Percentiles rank a stretch among this genome's conserved stretches.
Evolutionary conservation across 2,888 invertebrate genomes (phyloP).

Genomic region (Acrobasis suavella): DNA sequence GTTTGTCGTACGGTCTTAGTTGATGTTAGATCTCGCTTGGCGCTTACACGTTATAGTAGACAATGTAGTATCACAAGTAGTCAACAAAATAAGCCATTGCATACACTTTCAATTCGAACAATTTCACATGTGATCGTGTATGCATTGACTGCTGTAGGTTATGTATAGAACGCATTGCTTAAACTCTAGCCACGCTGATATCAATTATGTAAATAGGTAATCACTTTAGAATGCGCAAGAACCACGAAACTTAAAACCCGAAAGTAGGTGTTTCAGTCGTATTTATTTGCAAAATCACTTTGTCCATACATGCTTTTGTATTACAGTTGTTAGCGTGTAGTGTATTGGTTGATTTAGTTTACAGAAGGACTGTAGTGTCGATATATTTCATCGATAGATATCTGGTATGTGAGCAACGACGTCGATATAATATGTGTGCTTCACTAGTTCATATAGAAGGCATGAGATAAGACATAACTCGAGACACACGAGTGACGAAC

Average conservation of each 20-base stretch:
- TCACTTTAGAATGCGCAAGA: conserved; percentile 21
- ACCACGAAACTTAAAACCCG: conserved; percentile 22
- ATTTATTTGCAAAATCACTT: conserved; percentile 26
- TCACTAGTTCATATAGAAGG: conserved; percentile 62
- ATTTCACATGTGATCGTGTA: not conserved
- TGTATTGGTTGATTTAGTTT: conserved; percentile 37
- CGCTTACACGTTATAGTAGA: conserved; percentile 59
- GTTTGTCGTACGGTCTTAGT: conserved; percentile 70
- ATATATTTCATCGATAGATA: conserved; percentile 45
- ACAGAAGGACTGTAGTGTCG: conserved; percentile 21
- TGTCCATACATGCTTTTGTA: conserved; percentile 48
- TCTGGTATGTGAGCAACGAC: conserved; percentile 81
- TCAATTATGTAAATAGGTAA: conserved; percentile 18
- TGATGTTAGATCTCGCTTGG: conserved; percentile 71
- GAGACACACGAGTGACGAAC: conserved; percentile 56
- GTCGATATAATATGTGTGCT: conserved; percentile 70
- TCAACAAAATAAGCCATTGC: conserved; percentile 31
- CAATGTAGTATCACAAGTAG: conserved; percentile 37
- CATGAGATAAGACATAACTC: conserved; percentile 52
- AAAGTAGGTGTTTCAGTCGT: conserved; percentile 21
- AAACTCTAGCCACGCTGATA: conserved; percentile 14
- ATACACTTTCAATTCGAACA: conserved; percentile 13
- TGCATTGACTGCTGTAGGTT: conserved; percentile 19
- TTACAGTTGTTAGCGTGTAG: conserved; percentile 50
- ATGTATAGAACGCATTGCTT: conserved; percentile 14